Evolutionary conservation across 1,140 invertebrate species (phyloP), one percentile per base, ranked within the genome.

Genomic region (Saccostrea cuccullata): DNA sequence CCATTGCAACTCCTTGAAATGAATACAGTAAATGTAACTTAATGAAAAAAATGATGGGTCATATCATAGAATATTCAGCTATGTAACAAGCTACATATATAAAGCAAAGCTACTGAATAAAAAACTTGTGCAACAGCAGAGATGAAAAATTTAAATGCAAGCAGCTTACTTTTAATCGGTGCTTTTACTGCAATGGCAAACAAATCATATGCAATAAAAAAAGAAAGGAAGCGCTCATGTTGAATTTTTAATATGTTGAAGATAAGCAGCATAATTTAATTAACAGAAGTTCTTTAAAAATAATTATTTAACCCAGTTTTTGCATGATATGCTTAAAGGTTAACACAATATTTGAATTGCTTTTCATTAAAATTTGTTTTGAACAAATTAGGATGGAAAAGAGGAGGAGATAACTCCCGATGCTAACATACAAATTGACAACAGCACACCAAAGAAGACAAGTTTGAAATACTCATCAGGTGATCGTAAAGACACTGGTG

Each of bases 401-500:
- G 82, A 87, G 26, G 90, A 85, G 36, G 40, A 89, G 5, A n/a
- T 94, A 15, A 77, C 91, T 30, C 84, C 90, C 4, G 86, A 89
- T 82, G 91, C 92, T 26, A 90, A 85, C 55, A 87, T 92, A 0
- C 85, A 73, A 15, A 91, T 94, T 26, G 87, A 90, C 55, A 90
- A 85, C 11, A 91, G 85, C 20, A 89, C 83, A 30, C 91, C 91
- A 36, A 93, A 93, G 84, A 88, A 91, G 20, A 89, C 92, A 1
- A 91, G 89, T 47, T 95, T 99, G 36, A 98, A 97, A 0, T 99
- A 99, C 90, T 96, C 97, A 40, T 98, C 99, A 95, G 98, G 97
- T 3, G 97, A 97, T 90, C 97, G 98, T 89, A 95, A 98, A 55
- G 98, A 99, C 94, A 98, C 97, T 55, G 99, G 98, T 15, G 97